Percentiles rank a stretch among this genome's conserved stretches.
Evolutionary conservation across 2,113 vertebrate genomes (phyloP).

Genomic region (Ciconia boyciana): DNA sequence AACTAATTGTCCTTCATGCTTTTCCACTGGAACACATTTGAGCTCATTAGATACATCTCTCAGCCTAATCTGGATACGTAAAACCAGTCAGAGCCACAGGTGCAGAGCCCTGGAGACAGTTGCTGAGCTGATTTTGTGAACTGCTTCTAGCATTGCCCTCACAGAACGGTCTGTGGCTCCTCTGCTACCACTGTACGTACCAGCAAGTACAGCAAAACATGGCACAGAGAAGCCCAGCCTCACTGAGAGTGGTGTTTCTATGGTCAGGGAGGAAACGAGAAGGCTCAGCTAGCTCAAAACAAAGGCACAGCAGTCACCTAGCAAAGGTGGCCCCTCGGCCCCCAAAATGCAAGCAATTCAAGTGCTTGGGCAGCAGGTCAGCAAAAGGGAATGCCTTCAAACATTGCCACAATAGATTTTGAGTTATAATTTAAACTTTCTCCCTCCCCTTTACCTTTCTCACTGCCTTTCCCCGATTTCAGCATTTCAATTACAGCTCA

Average conservation of each 20-base stretch:
- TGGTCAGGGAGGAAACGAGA: neutral
- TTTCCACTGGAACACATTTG: neutral
- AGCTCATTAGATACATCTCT: neutral
- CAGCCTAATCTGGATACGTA: neutral
- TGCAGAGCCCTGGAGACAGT: neutral
- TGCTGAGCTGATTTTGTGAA: neutral
- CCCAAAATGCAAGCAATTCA: neutral
- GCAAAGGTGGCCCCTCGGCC: rapidly evolving
- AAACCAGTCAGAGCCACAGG: neutral
- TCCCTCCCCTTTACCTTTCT: neutral
- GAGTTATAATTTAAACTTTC: neutral
- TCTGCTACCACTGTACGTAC: rapidly evolving
- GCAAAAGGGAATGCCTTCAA: neutral
- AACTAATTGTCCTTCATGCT: neutral
- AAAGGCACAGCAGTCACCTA: neutral
- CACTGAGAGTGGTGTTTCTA: neutral
- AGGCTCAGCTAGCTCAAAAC: neutral
- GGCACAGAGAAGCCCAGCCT: neutral
- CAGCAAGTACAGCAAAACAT: neutral
- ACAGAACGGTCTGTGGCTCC: neutral
- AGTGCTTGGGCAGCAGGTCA: neutral
- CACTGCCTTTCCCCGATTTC: neutral
- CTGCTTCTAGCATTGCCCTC: neutral
- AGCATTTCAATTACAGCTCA: neutral
- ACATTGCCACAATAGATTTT: neutral